A percentile compares a stretch with the other conserved stretches of the same genome.
Evolutionary conservation across 2,888 invertebrate genomes (phyloP).

Genomic region (Agriopis aurantiaria): DNA sequence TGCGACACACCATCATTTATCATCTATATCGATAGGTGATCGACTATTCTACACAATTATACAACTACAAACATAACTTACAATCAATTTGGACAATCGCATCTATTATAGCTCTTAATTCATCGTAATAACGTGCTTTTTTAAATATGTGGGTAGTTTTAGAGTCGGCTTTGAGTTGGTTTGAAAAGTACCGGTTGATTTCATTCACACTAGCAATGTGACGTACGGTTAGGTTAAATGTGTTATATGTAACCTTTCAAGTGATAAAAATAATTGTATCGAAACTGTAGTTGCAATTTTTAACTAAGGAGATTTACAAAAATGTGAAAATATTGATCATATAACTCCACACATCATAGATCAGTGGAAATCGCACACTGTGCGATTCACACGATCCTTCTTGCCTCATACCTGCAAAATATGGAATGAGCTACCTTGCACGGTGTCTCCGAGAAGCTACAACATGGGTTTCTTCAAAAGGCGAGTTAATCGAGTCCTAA

Average conservation of each 20-base stretch:
- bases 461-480: too few species aligned
- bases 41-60: conserved; percentile 70
- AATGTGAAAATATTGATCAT: neutral
- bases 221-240: conserved; percentile 46
- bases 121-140: conserved; percentile 41
- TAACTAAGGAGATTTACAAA: neutral
- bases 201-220: conserved; percentile 65
- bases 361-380: too few species aligned
- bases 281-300: neutral
- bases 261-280: neutral
- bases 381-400: too few species aligned
- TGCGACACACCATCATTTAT: conserved; percentile 72
- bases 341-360: too few species aligned
- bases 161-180: conserved; percentile 47
- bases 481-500: too few species aligned
- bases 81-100: conserved; percentile 1
- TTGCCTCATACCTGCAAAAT: too few species aligned
- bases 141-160: conserved; percentile 27
- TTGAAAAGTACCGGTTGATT: conserved; percentile 67
- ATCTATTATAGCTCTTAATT: conserved; percentile 21
- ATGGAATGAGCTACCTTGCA: too few species aligned
- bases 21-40: conserved; percentile 75
- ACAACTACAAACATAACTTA: conserved; percentile 49
- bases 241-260: conserved; percentile 38
- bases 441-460: too few species aligned